phyloP scores from a whole-genome alignment of 2,888 invertebrate species.

The Drosophila subquinaria region DNA sequence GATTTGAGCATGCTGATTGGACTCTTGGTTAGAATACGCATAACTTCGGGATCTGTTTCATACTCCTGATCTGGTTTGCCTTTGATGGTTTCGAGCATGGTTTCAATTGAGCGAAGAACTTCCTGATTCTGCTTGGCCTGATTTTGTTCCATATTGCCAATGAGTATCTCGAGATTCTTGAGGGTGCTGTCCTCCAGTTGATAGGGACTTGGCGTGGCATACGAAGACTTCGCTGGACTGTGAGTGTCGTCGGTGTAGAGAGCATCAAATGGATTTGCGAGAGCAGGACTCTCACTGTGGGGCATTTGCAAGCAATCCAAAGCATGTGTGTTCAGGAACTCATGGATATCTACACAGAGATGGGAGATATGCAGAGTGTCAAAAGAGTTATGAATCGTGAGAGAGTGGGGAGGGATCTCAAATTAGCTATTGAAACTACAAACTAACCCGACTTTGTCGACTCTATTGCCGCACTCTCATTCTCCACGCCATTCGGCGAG shows the following conservation, averaged over 20 bases:
- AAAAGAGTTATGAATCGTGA: constrained; percentile 25
- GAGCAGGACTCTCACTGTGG: constrained; percentile 46
- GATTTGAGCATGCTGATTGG: constrained; percentile 79
- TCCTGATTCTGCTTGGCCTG: constrained; percentile 84
- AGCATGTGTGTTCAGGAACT: constrained; percentile 84
- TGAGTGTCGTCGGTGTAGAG: constrained; percentile 58
- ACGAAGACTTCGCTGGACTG: constrained; percentile 69
- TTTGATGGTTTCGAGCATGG: constrained; percentile 81
- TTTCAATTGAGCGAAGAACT: constrained; percentile 82
- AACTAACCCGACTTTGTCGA: constrained; percentile 75
- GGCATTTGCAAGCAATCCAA: constrained; percentile 80
- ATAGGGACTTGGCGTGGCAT: constrained; percentile 68
- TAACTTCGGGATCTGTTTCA: constrained; percentile 79
- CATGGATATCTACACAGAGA: constrained; percentile 84
- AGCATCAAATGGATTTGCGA: constrained; percentile 63
- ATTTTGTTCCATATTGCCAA: constrained; percentile 85
- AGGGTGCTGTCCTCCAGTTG: constrained; percentile 80
- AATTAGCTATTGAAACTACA: constrained; percentile 33
- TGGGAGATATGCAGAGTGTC: constrained; percentile 37
- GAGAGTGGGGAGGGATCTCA: not conserved
- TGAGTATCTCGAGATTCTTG: constrained; percentile 85
- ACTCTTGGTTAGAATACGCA: constrained; percentile 84
- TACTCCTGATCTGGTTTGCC: constrained; percentile 72
- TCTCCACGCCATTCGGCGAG: constrained; percentile 90
- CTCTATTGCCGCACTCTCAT: constrained; percentile 87